Evolutionary conservation across 2,888 invertebrate species (phyloP).

Genomic region (Caenorhabditis sp.): DNA sequence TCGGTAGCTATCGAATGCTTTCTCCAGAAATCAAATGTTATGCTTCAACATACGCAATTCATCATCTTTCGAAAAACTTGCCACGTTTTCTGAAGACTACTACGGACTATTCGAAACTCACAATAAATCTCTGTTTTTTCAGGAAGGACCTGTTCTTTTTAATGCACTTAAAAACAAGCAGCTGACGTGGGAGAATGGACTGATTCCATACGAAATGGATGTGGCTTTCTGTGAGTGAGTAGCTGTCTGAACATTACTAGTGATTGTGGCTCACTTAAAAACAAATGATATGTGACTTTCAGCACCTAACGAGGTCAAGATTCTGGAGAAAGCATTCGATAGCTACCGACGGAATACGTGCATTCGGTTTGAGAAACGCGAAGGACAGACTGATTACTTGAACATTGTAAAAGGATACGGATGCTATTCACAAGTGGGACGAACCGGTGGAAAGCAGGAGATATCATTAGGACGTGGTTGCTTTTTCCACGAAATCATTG

Average conservation of each 20-base stretch:
- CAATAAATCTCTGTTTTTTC: conserved; percentile 28
- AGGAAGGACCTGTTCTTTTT: conserved; percentile 76
- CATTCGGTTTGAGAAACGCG: conserved; percentile 83
- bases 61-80: too few relatives aligned
- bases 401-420: conserved; percentile 82
- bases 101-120: too few relatives aligned
- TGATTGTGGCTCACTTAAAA: not conserved
- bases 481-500: conserved; percentile 83
- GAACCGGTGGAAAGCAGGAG: conserved; percentile 82
- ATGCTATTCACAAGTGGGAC: conserved; percentile 83
- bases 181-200: conserved; percentile 79
- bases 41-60: too few relatives aligned
- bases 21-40: too few relatives aligned
- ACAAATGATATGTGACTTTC: conserved; percentile 29
- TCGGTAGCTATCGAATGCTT: conserved; percentile 80
- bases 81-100: too few relatives aligned
- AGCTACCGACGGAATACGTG: conserved; percentile 83
- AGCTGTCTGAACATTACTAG: not conserved
- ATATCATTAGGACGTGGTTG: conserved; percentile 81
- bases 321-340: conserved; percentile 80
- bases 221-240: conserved; percentile 82
- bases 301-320: conserved; percentile 78
- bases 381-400: conserved; percentile 83
- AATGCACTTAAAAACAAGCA: conserved; percentile 82
- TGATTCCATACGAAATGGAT: conserved; percentile 82